These are phyloP conservation scores for Channa argus DNA, from an alignment of 2,113 vertebrate species.

Conservation along the genomic window DNA sequence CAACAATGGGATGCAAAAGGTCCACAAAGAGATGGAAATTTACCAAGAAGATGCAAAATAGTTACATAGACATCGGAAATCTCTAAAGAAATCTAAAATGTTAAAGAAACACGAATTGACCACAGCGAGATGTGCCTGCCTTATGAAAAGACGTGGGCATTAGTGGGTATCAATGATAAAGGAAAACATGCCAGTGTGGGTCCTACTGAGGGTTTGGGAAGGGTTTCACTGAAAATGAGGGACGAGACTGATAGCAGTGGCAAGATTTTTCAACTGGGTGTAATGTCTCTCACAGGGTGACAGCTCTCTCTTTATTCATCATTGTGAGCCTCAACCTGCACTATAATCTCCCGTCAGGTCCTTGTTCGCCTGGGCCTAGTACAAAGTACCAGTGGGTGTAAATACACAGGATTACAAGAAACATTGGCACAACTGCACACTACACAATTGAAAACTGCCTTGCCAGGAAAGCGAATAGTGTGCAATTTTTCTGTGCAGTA, in stretches of 20 bases:
- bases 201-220: too few species aligned
- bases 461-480: conserved; percentile 19
- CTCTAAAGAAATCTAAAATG: not conserved
- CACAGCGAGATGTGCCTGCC: not conserved
- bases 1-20: not conserved
- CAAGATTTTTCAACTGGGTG: not conserved
- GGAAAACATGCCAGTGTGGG: not conserved
- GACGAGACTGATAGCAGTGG: not conserved
- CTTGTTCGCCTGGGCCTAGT: conserved; percentile 51
- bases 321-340: conserved; percentile 34
- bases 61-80: not conserved
- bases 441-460: conserved; percentile 56
- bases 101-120: not conserved
- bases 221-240: not conserved
- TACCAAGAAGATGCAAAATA: not conserved
- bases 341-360: conserved; percentile 50
- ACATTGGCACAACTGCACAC: conserved; percentile 16
- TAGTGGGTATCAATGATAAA: not conserved
- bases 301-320: conserved; percentile 10
- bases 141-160: not conserved
- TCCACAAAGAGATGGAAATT: not conserved
- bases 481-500: conserved; percentile 11
- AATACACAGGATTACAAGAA: conserved; percentile 67
- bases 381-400: conserved; percentile 45
- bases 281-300: not conserved